Evolutionary conservation across 2,113 vertebrate genomes (phyloP), one percentile per base, ranked within the genome.

Genomic region (Tupaia chinensis): DNA sequence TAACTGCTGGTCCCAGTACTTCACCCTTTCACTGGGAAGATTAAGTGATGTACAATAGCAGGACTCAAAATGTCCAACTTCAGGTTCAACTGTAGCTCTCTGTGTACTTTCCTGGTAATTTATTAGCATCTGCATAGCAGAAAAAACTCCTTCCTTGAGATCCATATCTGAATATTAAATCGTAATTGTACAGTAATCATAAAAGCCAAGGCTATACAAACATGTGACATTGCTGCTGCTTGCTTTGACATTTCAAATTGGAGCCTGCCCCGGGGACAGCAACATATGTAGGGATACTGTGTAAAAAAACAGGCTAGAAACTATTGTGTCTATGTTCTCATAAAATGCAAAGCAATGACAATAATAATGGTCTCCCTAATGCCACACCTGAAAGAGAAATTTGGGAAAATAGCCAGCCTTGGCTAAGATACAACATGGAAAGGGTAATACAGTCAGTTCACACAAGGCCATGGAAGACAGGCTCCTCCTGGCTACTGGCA

Each of bases 371-470:
- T 34, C 44, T 92, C 73, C n/a, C 15, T 56, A 58, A 86, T 22
- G 32, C 89, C 82, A 89, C 95, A 97, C 77, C 95, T 97, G 84
- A 89, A 72, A 85, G 54, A 93, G 81, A 95, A 95, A 97, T 92
- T 68, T 23, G 15, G 88, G 25, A 13, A 32, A 23, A 27, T 0
- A 15, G 87, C 89, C 87, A 93, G 78, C 11, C 29, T 69, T 65
- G 82, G 76, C 68, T 56, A 56, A 60, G 16, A 81, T 65, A 63
- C 79, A 27, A 72, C 76, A 53, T 9, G 5, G 6, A 56, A 16
- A 58, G 65, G 60, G 25, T 54, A 69, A 25, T 92, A 95, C 87
- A 96, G 81, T 94, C 91, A 56, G 77, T 95, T 94, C 87, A 96
- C 56, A 22, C 34, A 53, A 97, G 93, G 87, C 87, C 61, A 19